Percentiles rank a stretch among this genome's conserved stretches.
Conservation (phyloP, 1,140 invertebrate genomes). For the Eulimnadia texana region DNA sequence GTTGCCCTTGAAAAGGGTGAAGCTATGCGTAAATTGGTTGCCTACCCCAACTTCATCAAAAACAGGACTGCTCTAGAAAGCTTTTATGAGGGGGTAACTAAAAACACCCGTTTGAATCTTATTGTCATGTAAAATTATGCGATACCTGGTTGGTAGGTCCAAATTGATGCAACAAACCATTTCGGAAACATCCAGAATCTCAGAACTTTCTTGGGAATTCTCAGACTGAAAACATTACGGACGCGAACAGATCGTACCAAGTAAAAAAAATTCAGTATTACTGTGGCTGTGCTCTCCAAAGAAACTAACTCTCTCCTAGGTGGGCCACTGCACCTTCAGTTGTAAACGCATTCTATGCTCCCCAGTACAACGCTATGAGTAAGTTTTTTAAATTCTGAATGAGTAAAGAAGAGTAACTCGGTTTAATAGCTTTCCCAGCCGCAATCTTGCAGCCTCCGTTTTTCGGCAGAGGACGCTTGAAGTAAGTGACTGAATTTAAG, state of each 20-base stretch:
- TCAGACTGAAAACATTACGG: conserved; percentile 28
- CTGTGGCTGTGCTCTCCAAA: no score
- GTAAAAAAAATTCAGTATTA: no score
- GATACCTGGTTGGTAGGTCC: background rate
- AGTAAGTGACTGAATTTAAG: conserved; percentile 22
- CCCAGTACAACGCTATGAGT: conserved; percentile 37
- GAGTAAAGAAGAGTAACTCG: no score
- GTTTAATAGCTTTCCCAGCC: conserved; percentile 51
- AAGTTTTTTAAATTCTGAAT: no score
- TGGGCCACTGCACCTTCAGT: conserved; percentile 32
- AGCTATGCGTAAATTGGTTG: conserved; percentile 43
- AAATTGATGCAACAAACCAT: conserved; percentile 29
- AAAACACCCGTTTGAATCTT: no score
- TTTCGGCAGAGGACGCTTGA: conserved; percentile 21
- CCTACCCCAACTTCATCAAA: conserved; percentile 45
- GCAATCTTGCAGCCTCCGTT: conserved; percentile 24
- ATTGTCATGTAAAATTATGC: no score
- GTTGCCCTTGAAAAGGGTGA: conserved; percentile 41
- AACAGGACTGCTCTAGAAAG: conserved; percentile 35
- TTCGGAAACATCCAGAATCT: conserved; percentile 36
- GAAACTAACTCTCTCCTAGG: conserved; percentile 19
- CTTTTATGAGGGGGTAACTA: conserved; percentile 30
- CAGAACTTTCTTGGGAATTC: conserved; percentile 15
- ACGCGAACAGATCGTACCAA: conserved; percentile 25
- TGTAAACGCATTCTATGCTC: conserved; percentile 40